Base-by-base conservation (phyloP, 2,888 invertebrate genomes). In the Anorthoa munda region DNA sequence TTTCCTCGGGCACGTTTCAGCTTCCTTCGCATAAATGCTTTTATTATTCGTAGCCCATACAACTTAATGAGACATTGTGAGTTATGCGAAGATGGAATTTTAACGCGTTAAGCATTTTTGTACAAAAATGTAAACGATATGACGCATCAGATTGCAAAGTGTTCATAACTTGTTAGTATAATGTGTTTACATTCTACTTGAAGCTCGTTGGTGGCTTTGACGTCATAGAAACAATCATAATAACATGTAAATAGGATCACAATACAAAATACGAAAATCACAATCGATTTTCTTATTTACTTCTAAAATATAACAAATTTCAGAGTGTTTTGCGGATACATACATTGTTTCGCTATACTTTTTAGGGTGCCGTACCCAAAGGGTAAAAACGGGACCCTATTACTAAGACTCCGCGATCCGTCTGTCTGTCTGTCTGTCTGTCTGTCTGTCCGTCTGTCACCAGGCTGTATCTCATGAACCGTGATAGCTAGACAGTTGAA, bases 31-130 rank as follows among this genome's bases (percentile, higher is more conserved):
- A 75, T 79, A 73, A 85, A 77, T 75, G 76, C 63, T 73, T 77
- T 75, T 66, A 85, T 85, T 79, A 85, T 83, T 79, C 85, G 39
- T 66, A 65, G 77, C 64, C 66, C 70, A 79, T 83, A 82, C 67
- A 73, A 77, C 55, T 71, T 79, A 73, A 84, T 82, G 72, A 72
- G 68, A 73, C 56, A 79, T 82, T 73, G 65, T 81, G 53, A 81
- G 64, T 63, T 66, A 74, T 81, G 61, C 53, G 61, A 79, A 68
- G 58, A 71, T 79, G 73, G 67, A 79, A 74, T 82, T 81, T 70
- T 69, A 81, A 73, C 53, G 65, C 46, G 56, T 73, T 76, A 70
- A 61, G 48, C 61, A 55, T 73, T 73, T 81, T 55, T 67, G 45
- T 50, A 26, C 45, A 60, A 72, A 82, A 73, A 73, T 67, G 66